A percentile compares a stretch with the other conserved stretches of the same genome.
Evolutionary conservation across 2,797 vertebrate species (phyloP).

Genomic region (Platalea minor): DNA sequence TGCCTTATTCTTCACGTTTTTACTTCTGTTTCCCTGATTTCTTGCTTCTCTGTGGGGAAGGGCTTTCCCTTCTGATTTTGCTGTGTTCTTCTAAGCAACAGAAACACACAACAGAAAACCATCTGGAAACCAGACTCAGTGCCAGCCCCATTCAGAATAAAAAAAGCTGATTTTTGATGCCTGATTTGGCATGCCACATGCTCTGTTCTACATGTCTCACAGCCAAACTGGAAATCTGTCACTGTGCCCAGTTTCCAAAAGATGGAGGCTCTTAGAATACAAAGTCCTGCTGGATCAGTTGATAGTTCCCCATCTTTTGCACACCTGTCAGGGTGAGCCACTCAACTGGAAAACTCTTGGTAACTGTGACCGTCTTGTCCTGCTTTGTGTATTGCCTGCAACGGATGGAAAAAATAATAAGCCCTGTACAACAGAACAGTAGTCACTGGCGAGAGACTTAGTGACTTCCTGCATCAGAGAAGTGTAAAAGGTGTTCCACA

Average conservation of each 20-base stretch:
- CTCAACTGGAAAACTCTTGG: background rate
- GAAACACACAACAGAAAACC: conserved; percentile 22
- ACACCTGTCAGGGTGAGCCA: accelerated
- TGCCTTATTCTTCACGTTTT: background rate
- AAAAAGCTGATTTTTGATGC: conserved; percentile 20
- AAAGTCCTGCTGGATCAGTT: background rate
- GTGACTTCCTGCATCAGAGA: background rate
- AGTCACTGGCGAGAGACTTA: background rate
- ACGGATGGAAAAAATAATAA: background rate
- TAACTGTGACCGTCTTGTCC: background rate
- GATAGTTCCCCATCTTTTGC: background rate
- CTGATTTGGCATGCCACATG: conserved; percentile 14
- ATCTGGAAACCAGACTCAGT: background rate
- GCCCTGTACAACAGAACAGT: background rate
- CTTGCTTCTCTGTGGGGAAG: background rate
- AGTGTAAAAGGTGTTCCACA: background rate
- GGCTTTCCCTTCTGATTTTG: conserved; percentile 24
- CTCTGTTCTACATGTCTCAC: background rate
- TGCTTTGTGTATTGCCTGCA: background rate
- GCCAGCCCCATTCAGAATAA: conserved; percentile 22
- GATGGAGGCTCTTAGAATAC: background rate
- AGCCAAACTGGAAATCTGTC: background rate
- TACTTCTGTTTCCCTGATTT: conserved; percentile 17
- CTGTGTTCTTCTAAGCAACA: conserved; percentile 26
- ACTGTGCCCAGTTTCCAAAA: background rate